phyloP scores from a whole-genome alignment of 2,888 invertebrate species.

The Leptopterna dolabrata region DNA sequence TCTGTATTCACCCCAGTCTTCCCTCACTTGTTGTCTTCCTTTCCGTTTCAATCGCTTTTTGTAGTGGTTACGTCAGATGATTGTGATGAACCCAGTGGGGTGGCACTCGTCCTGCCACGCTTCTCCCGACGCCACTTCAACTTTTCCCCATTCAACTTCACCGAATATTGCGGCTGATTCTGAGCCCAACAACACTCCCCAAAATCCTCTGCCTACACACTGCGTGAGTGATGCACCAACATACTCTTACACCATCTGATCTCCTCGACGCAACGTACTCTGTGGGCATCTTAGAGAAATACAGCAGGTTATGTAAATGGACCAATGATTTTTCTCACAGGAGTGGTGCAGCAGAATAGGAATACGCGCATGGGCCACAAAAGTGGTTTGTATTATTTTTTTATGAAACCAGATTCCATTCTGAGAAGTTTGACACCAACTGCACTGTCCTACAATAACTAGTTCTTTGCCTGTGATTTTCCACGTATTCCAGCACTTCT shows the following conservation, averaged over 20 bases:
- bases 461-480: too few relatives aligned
- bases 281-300: too few relatives aligned
- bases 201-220: background rate
- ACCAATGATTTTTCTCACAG: too few relatives aligned
- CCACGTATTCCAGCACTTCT: too few relatives aligned
- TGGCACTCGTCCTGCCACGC: background rate
- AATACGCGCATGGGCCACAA: too few relatives aligned
- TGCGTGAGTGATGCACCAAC: background rate
- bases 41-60: background rate
- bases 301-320: too few relatives aligned
- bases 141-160: background rate
- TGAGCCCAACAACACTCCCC: background rate
- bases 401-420: too few relatives aligned
- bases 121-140: background rate
- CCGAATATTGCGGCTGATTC: background rate
- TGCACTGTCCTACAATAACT: too few relatives aligned
- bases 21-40: background rate
- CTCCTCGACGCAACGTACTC: too few relatives aligned
- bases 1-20: background rate
- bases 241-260: background rate
- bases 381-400: too few relatives aligned
- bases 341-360: too few relatives aligned
- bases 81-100: background rate
- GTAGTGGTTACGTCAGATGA: background rate
- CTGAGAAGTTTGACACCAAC: too few relatives aligned